phyloP scores from a whole-genome alignment of 1,140 invertebrate genomes.

The Drosophila kurseongensis region DNA sequence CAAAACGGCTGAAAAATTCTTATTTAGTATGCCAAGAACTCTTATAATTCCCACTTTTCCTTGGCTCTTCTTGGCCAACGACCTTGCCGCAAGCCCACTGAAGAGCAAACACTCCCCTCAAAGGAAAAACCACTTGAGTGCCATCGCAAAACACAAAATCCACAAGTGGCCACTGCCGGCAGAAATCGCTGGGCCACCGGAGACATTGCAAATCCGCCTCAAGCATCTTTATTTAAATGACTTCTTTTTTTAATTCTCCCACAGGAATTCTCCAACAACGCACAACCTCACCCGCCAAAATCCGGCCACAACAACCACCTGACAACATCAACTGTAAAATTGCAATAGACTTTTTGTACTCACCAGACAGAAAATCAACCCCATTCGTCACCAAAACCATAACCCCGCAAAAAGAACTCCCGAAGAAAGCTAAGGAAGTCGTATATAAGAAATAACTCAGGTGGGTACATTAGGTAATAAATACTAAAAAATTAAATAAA shows the following conservation, averaged over 20 bases:
- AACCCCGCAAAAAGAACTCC: neutral
- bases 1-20: neutral
- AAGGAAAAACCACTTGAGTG: conserved; percentile 33
- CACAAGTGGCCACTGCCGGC: conserved; percentile 61
- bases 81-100: conserved; percentile 26
- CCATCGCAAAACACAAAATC: conserved; percentile 30
- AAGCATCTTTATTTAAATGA: conserved; percentile 40
- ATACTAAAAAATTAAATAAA: no score
- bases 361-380: conserved; percentile 22
- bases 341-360: conserved; percentile 32
- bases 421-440: conserved; percentile 9
- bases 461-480: neutral
- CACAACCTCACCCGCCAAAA: conserved; percentile 59
- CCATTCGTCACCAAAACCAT: conserved; percentile 4
- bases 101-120: conserved; percentile 35
- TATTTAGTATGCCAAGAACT: neutral
- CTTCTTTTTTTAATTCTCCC: conserved; percentile 10
- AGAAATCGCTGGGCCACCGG: conserved; percentile 28
- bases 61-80: conserved; percentile 25
- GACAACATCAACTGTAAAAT: conserved; percentile 31
- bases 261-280: conserved; percentile 71
- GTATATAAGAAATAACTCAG: conserved; percentile 24
- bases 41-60: neutral
- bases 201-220: conserved; percentile 34
- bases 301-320: conserved; percentile 34